Evolutionary conservation across 2,797 vertebrate genomes (phyloP).

Genomic region (Rhadinocentrus ornatus): DNA sequence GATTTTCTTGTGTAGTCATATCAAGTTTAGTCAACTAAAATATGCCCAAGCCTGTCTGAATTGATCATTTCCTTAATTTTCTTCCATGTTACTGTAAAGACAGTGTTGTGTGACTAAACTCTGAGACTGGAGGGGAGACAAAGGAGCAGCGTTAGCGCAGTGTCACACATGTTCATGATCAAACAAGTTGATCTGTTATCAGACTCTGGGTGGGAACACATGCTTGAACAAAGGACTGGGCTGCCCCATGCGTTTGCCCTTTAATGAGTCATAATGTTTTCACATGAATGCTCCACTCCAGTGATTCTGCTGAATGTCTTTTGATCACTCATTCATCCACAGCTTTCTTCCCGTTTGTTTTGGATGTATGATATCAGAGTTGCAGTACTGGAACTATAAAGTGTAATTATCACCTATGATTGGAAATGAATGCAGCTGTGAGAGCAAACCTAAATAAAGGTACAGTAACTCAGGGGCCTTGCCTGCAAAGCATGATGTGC

Average conservation of each 20-base stretch:
- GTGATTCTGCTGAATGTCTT: constrained; percentile 31
- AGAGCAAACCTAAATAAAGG: constrained; percentile 39
- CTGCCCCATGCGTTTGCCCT: constrained; percentile 6
- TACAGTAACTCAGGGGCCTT: constrained; percentile 10
- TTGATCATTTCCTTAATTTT: constrained; percentile 35
- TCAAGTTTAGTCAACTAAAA: constrained; percentile 26
- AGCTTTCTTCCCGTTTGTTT: constrained; percentile 13
- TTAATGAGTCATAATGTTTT: constrained; percentile 48
- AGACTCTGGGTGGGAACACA: constrained; percentile 33
- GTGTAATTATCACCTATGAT: neutral
- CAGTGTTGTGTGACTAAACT: constrained; percentile 10
- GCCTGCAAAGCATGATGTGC: constrained; percentile 22
- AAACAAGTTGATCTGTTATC: constrained; percentile 69
- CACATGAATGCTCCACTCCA: constrained; percentile 19
- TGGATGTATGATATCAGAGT: constrained; percentile 21
- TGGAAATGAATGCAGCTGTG: constrained; percentile 16
- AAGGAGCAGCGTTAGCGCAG: constrained; percentile 12
- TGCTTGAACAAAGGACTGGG: constrained; percentile 45
- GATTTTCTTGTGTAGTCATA: constrained; percentile 23
- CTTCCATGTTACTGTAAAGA: neutral
- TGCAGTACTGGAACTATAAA: neutral
- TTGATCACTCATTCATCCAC: constrained; percentile 33
- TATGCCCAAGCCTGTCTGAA: constrained; percentile 57
- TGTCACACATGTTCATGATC: constrained; percentile 64
- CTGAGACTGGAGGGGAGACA: constrained; percentile 31